phyloP scores from a whole-genome alignment of 2,113 vertebrate species.

The Amblyornis subalaris region DNA sequence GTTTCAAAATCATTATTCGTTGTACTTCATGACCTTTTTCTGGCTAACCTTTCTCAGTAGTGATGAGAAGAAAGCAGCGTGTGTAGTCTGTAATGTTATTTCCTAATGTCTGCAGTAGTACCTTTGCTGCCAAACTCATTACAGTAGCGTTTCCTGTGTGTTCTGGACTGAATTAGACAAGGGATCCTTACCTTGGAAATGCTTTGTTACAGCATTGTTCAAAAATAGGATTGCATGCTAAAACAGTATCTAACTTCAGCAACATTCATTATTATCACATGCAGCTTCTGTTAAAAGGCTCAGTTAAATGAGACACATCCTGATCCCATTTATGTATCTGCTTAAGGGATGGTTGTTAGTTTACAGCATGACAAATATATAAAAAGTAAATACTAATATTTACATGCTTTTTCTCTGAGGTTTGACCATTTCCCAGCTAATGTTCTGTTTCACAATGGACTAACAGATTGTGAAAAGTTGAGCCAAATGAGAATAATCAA shows the following conservation, averaged over 20 bases:
- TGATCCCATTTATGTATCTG: neutral
- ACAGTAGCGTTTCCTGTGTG: neutral
- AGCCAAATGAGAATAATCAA: neutral
- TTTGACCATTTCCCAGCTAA: neutral
- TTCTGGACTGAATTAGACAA: neutral
- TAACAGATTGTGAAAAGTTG: neutral
- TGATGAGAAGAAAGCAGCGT: neutral
- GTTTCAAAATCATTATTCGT: neutral
- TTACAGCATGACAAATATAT: neutral
- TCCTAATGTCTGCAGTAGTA: neutral
- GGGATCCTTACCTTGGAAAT: neutral
- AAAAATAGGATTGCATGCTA: neutral
- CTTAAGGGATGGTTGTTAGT: neutral
- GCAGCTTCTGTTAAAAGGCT: neutral
- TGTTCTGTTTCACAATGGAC: neutral
- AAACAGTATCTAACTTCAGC: neutral
- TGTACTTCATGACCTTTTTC: neutral
- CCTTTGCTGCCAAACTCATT: neutral
- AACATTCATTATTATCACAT: neutral
- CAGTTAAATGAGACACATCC: neutral
- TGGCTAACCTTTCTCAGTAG: neutral
- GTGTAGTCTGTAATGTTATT: rapidly evolving
- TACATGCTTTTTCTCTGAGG: neutral
- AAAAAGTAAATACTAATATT: neutral
- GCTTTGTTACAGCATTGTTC: neutral